A percentile compares a stretch with the other conserved stretches of the same genome.
Conservation (phyloP, 2,113 vertebrate genomes). For the Psittacula cyanocephala region DNA sequence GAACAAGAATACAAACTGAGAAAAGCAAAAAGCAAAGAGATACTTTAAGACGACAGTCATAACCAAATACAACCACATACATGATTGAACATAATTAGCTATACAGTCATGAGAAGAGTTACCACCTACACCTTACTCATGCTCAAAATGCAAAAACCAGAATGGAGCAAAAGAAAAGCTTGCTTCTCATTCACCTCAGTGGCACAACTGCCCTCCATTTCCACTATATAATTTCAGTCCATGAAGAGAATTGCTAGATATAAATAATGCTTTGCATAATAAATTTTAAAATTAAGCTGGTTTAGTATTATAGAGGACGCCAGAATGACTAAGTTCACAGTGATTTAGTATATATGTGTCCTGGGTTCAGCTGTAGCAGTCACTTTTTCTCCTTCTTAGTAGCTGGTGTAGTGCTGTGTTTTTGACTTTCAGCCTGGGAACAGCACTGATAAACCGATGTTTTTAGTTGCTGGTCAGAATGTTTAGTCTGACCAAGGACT, state of each 20-base stretch:
- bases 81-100: background rate
- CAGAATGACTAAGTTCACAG: constrained; percentile 16
- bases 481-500: no score
- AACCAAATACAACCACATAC: background rate
- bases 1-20: background rate
- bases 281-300: background rate
- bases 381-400: no score
- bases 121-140: background rate
- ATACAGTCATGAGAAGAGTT: background rate
- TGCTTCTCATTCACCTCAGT: background rate
- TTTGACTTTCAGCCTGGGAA: no score
- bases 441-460: no score
- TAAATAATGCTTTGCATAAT: background rate
- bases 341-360: background rate
- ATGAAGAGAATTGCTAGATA: background rate
- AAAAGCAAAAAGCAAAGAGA: background rate
- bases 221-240: background rate
- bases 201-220: background rate
- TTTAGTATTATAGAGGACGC: background rate
- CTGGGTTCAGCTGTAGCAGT: no score
- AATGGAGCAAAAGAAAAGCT: background rate
- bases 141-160: background rate
- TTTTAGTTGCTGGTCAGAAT: no score
- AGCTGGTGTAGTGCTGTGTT: no score
- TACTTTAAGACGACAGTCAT: background rate